phyloP scores from a whole-genome alignment of 2,888 invertebrate genomes.

The Diaphora mendica region DNA sequence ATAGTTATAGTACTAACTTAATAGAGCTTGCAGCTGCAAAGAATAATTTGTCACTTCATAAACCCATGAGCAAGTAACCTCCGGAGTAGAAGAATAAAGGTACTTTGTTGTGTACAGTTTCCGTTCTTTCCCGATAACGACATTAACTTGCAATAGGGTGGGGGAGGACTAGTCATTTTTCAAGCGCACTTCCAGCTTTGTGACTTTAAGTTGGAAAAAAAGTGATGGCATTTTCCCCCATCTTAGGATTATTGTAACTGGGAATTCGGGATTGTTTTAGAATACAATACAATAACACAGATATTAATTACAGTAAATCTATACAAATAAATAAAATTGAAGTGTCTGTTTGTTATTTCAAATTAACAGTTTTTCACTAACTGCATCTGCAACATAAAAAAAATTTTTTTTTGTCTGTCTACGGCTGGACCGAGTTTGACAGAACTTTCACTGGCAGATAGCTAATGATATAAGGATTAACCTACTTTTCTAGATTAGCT shows the following conservation, averaged over 20 bases:
- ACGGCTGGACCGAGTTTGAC: too few species aligned
- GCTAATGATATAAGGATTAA: too few species aligned
- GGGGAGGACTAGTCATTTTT: constrained; percentile 20
- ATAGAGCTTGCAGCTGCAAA: background rate
- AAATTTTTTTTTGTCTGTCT: too few species aligned
- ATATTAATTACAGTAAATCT: background rate
- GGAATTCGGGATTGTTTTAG: constrained; percentile 3
- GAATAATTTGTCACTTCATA: background rate
- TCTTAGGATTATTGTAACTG: constrained; percentile 10
- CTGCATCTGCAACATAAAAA: too few species aligned
- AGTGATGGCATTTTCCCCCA: constrained; percentile 11
- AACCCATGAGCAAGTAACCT: background rate
- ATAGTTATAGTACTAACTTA: background rate
- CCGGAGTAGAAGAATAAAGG: background rate
- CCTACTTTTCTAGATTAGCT: too few species aligned
- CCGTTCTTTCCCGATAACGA: constrained; percentile 21
- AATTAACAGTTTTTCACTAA: too few species aligned
- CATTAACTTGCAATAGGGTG: constrained; percentile 20
- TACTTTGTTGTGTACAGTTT: constrained; percentile 1
- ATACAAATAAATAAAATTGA: too few species aligned
- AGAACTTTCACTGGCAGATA: too few species aligned
- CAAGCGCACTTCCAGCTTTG: constrained; percentile 20
- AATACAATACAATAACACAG: background rate
- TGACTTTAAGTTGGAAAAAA: constrained; percentile 11
- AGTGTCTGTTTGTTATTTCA: too few species aligned